Evolutionary conservation across 2,113 vertebrate genomes (phyloP).

Genomic region (Aix galericulata): DNA sequence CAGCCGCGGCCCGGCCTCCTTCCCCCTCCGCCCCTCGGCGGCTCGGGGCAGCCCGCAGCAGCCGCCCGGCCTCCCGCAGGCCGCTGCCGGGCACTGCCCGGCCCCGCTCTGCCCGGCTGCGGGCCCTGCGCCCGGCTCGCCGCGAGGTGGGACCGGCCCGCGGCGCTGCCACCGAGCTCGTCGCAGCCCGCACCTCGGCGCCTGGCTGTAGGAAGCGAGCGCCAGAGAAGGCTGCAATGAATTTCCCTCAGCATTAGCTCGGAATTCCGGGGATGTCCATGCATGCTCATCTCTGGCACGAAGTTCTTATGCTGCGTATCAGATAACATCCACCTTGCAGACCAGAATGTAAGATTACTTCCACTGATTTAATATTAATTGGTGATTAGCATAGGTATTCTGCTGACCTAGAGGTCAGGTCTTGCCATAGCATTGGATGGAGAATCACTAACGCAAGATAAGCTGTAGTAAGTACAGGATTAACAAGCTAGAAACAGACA

Average conservation of each 20-base stretch:
- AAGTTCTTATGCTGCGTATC: neutral
- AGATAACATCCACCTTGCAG: neutral
- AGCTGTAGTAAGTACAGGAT: neutral
- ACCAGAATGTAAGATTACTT: neutral
- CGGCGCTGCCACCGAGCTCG: neutral
- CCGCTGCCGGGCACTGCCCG: too few species aligned
- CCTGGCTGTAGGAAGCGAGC: neutral
- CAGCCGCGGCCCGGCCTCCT: too few species aligned
- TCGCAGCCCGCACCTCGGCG: neutral
- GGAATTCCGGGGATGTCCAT: neutral
- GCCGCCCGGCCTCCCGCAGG: too few species aligned
- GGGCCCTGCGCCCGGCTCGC: accelerated
- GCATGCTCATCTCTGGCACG: accelerated
- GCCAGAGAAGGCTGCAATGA: neutral
- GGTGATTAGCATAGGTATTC: neutral
- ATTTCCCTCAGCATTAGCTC: neutral
- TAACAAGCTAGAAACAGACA: neutral
- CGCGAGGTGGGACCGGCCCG: neutral
- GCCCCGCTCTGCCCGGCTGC: too few species aligned
- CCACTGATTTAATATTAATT: neutral
- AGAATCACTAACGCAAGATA: neutral
- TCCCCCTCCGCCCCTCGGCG: too few species aligned
- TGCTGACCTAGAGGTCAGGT: neutral
- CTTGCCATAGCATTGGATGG: neutral
- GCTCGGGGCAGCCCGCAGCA: too few species aligned